A percentile compares a stretch with the other conserved stretches of the same genome.
Evolutionary conservation across 2,113 vertebrate species (phyloP).

Genomic region (Lepus europaeus): DNA sequence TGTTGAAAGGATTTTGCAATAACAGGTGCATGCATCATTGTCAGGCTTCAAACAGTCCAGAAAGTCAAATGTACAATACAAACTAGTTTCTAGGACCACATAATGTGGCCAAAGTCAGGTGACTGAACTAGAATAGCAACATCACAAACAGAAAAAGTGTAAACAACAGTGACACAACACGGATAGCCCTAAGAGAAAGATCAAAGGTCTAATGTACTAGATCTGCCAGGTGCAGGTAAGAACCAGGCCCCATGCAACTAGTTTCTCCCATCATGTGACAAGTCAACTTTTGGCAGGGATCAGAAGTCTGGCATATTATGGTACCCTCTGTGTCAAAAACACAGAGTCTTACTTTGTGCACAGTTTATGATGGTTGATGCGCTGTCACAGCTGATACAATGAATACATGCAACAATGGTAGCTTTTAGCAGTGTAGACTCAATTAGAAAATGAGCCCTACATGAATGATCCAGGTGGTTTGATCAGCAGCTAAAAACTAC

Average conservation of each 20-base stretch:
- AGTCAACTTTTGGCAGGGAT: slow-evolving; percentile 54
- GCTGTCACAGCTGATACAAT: slow-evolving; percentile 35
- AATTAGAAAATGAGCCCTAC: slow-evolving; percentile 31
- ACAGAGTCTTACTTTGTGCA: neutral
- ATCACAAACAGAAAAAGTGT: slow-evolving; percentile 18
- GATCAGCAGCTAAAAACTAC: slow-evolving; percentile 47
- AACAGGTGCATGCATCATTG: neutral
- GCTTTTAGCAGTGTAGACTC: neutral
- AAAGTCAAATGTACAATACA: slow-evolving; percentile 44
- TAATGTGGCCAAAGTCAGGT: neutral
- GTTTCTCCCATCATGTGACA: slow-evolving; percentile 38
- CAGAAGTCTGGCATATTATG: neutral
- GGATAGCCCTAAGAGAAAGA: neutral
- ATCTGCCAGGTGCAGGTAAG: neutral
- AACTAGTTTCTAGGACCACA: slow-evolving; percentile 33
- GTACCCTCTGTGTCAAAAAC: slow-evolving; percentile 14
- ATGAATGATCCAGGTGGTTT: slow-evolving; percentile 42
- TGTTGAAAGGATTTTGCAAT: neutral
- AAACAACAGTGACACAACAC: neutral
- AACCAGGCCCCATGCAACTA: neutral
- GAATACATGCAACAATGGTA: neutral
- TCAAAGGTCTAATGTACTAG: slow-evolving; percentile 8
- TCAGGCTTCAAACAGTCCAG: neutral
- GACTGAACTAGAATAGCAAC: neutral
- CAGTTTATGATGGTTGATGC: slow-evolving; percentile 14